Conservation (phyloP, 2,888 invertebrate species). For the Napeogenes inachia region DNA sequence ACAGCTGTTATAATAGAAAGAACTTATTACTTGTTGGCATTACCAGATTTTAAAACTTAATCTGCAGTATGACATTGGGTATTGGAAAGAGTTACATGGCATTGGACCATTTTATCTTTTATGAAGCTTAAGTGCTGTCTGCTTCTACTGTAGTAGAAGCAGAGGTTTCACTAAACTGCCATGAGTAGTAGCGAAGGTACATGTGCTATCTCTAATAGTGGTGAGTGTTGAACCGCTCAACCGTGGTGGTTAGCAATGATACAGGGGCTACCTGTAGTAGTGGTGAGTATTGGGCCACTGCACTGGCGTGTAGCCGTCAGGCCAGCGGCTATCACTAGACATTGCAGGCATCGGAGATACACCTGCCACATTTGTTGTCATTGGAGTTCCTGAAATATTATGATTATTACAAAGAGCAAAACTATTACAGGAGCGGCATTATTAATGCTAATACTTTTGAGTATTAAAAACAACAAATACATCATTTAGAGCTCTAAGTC, state of each 20-base stretch:
- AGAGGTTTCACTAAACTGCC: constrained; percentile 22
- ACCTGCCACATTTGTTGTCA: constrained; percentile 43
- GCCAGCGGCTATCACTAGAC: constrained; percentile 41
- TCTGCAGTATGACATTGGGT: too few relatives aligned
- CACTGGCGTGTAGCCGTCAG: constrained; percentile 40
- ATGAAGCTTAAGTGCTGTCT: too few relatives aligned
- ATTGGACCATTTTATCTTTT: too few relatives aligned
- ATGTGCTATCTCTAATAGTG: constrained; percentile 31
- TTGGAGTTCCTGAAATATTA: constrained; percentile 37
- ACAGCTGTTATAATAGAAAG: too few relatives aligned
- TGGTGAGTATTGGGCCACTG: constrained; percentile 75
- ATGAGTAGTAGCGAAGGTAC: constrained; percentile 38
- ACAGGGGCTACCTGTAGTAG: constrained; percentile 75
- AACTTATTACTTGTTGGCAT: too few relatives aligned
- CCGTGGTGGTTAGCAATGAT: constrained; percentile 1
- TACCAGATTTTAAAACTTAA: too few relatives aligned
- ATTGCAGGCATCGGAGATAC: constrained; percentile 37
- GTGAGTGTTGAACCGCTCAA: constrained; percentile 1
- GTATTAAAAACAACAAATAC: too few relatives aligned
- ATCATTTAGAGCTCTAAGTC: too few relatives aligned
- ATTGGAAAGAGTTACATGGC: too few relatives aligned
- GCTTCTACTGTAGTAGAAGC: too few relatives aligned
- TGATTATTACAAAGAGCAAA: not conserved
- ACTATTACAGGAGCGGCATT: too few relatives aligned
- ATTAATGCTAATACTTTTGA: too few relatives aligned